Percentiles rank a stretch among this genome's conserved stretches.
Evolutionary conservation across 1,140 invertebrate species (phyloP).

Genomic region (Meloidogyne floridensis): DNA sequence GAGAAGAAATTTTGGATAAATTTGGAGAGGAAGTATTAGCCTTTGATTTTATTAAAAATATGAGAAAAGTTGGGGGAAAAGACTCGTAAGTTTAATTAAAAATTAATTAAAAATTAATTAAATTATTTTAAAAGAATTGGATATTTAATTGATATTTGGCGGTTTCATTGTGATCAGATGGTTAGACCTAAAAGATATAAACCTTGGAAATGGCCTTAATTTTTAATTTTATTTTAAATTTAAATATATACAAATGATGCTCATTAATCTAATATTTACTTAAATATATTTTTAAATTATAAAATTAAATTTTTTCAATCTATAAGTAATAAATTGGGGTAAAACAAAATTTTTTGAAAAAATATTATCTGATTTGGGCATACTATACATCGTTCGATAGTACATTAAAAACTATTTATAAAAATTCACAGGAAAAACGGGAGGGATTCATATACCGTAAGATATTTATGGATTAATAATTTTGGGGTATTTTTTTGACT

Average conservation of each 20-base stretch:
- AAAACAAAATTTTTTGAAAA: too few species aligned
- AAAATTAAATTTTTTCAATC: neutral
- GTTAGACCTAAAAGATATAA: slow-evolving; percentile 41
- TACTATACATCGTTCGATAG: too few species aligned
- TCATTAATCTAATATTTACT: neutral
- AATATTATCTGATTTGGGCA: too few species aligned
- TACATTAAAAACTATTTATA: too few species aligned
- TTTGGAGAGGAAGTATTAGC: slow-evolving; percentile 50
- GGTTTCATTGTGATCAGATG: slow-evolving; percentile 43
- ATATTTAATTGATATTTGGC: slow-evolving; percentile 39
- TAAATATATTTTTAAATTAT: neutral
- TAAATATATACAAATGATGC: neutral
- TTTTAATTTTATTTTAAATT: neutral
- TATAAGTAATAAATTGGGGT: too few species aligned
- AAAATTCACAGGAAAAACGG: too few species aligned
- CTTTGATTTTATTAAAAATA: slow-evolving; percentile 56
- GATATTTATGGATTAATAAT: too few species aligned
- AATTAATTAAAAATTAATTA: slow-evolving; percentile 9
- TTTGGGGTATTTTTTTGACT: too few species aligned
- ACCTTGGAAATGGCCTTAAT: slow-evolving; percentile 47
- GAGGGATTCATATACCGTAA: too few species aligned
- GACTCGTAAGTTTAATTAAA: slow-evolving; percentile 15
- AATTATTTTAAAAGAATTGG: slow-evolving; percentile 31
- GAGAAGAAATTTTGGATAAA: slow-evolving; percentile 59
- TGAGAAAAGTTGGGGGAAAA: slow-evolving; percentile 35